These are phyloP conservation scores for Drosophila obscura DNA, from an alignment of 1,140 invertebrate species.

Conservation along the genomic window DNA sequence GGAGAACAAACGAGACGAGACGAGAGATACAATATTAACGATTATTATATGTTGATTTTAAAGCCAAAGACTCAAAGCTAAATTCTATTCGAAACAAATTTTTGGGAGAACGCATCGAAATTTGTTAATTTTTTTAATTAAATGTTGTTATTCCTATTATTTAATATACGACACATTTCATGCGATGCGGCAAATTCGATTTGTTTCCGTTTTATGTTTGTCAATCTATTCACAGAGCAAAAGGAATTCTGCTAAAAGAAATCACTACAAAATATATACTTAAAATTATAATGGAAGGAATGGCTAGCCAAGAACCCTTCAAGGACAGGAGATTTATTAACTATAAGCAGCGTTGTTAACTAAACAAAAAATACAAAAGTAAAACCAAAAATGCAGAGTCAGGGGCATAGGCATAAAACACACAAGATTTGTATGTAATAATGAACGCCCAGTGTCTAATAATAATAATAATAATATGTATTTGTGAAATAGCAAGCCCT, in stretches of 20 bases:
- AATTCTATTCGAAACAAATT: conserved; percentile 47
- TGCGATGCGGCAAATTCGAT: conserved; percentile 42
- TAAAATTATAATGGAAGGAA: conserved; percentile 20
- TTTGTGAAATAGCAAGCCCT: conserved; percentile 58
- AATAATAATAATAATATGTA: conserved; percentile 46
- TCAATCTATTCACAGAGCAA: conserved; percentile 35
- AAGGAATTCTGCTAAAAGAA: conserved; percentile 44
- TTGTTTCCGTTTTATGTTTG: conserved; percentile 43
- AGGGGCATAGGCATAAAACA: conserved; percentile 26
- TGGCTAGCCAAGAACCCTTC: conserved; percentile 5
- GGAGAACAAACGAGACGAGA: conserved; percentile 3
- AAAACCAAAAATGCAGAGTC: conserved; percentile 19
- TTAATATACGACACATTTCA: conserved; percentile 46
- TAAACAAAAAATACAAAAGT: conserved; percentile 43
- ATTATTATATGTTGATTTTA: conserved; percentile 72
- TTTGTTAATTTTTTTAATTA: conserved; percentile 39
- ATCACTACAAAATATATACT: conserved; percentile 25
- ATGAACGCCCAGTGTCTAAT: conserved; percentile 66
- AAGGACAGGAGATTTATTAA: conserved; percentile 68
- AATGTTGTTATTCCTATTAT: conserved; percentile 47
- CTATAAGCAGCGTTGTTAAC: conserved; percentile 75
- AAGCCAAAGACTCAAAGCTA: conserved; percentile 80
- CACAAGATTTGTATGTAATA: conserved; percentile 68
- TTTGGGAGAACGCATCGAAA: conserved; percentile 49
- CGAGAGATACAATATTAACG: conserved; percentile 37